These are phyloP conservation scores for Scaptomyza caliginosa DNA, from an alignment of 2,888 invertebrate species.

Conservation along the genomic window DNA sequence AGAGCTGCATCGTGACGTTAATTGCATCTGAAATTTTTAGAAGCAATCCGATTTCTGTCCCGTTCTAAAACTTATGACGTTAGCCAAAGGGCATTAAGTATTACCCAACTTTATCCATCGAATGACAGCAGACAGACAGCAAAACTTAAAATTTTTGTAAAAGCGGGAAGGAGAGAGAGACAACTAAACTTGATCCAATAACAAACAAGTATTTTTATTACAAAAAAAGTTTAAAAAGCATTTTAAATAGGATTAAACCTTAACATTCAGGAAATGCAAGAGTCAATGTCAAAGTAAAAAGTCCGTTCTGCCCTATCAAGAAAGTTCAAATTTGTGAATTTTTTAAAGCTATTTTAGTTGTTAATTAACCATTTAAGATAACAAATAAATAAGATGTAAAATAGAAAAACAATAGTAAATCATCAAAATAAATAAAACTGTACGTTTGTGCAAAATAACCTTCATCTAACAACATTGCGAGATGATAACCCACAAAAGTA, in stretches of 20 bases:
- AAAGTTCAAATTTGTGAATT: constrained; percentile 42
- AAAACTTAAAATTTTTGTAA: constrained; percentile 12
- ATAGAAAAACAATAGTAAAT: no score
- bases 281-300: constrained; percentile 36
- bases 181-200: constrained; percentile 24
- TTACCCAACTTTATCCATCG: constrained; percentile 36
- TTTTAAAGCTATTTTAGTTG: not conserved
- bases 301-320: constrained; percentile 10
- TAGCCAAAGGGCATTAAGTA: constrained; percentile 18
- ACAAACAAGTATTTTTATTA: constrained; percentile 72
- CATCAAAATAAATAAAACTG: no score
- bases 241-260: constrained; percentile 52
- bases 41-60: no score
- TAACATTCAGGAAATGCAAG: no score
- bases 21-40: no score
- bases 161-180: not conserved
- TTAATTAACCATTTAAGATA: no score
- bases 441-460: no score
- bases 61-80: constrained; percentile 21
- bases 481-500: constrained; percentile 46
- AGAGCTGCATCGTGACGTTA: no score
- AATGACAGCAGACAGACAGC: constrained; percentile 22
- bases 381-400: no score
- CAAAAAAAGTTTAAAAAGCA: constrained; percentile 51
- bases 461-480: not conserved